Evolutionary conservation across 2,113 vertebrate species (phyloP).

Genomic region (Lampris incognitus): DNA sequence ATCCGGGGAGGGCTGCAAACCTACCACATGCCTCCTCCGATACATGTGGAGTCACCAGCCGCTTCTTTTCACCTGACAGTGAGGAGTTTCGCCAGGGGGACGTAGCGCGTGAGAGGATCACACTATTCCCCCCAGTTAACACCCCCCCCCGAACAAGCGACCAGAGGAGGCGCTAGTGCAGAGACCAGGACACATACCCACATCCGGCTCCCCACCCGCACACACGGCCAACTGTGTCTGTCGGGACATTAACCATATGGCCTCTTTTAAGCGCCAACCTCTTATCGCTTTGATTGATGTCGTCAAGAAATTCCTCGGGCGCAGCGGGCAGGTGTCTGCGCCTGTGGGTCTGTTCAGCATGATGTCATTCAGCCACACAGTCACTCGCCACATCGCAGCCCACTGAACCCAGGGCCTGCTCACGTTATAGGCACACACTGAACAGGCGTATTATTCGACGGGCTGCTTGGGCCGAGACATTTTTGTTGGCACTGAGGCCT

Average conservation of each 20-base stretch:
- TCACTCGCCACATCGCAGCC: constrained; percentile 21
- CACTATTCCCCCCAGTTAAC: too few species aligned
- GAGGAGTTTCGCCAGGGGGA: too few species aligned
- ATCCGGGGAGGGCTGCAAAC: too few species aligned
- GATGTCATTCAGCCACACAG: constrained; percentile 40
- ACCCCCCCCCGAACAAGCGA: too few species aligned
- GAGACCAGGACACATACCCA: too few species aligned
- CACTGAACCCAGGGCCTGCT: constrained; percentile 4
- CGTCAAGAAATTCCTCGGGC: constrained; percentile 27
- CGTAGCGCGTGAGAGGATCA: too few species aligned
- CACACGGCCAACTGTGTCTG: constrained; percentile 17
- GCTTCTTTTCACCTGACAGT: too few species aligned
- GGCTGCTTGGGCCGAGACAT: constrained; percentile 8
- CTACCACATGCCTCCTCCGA: too few species aligned
- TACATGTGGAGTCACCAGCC: too few species aligned
- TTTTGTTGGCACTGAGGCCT: constrained; percentile 48
- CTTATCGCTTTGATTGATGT: constrained; percentile 66
- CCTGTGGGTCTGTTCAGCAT: constrained; percentile 26
- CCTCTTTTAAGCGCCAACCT: constrained; percentile 29
- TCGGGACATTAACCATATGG: constrained; percentile 30
- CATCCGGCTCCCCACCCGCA: too few species aligned
- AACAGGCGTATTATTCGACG: constrained; percentile 26
- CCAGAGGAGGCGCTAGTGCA: too few species aligned
- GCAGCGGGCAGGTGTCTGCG: constrained; percentile 42
- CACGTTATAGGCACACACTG: constrained; percentile 31